Evolutionary conservation across 2,888 invertebrate genomes (phyloP).

Genomic region (Melikaiella ostensackeni): DNA sequence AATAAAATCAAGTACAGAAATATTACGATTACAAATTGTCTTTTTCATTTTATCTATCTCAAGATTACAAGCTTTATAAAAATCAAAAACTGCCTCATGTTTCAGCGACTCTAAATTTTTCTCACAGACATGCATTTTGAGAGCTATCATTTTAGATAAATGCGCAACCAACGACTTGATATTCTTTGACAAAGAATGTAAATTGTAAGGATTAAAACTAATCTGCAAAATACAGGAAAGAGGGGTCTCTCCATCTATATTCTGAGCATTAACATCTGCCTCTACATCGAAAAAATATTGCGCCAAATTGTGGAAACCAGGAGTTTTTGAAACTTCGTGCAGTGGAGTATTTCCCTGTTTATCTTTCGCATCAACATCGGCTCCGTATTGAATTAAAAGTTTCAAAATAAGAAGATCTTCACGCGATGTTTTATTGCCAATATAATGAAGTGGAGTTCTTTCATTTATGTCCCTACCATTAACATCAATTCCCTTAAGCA

Average conservation of each 20-base stretch:
- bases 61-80: neutral
- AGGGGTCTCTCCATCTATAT: neutral
- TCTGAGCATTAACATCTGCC: neutral
- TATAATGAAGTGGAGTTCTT: neutral
- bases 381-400: neutral
- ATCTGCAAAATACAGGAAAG: neutral
- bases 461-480: neutral
- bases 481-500: neutral
- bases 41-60: neutral
- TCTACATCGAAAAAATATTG: neutral
- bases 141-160: neutral
- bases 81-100: neutral
- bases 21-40: neutral
- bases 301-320: neutral
- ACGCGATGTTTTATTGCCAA: neutral
- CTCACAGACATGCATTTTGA: neutral
- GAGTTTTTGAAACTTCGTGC: neutral
- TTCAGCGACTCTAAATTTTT: neutral
- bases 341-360: neutral
- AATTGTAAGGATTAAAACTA: neutral
- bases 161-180: neutral
- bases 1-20: neutral
- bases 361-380: neutral
- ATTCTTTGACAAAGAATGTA: neutral
- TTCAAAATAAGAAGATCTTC: neutral